Evolutionary conservation across 2,113 vertebrate species (phyloP).

Genomic region (Grus americana): DNA sequence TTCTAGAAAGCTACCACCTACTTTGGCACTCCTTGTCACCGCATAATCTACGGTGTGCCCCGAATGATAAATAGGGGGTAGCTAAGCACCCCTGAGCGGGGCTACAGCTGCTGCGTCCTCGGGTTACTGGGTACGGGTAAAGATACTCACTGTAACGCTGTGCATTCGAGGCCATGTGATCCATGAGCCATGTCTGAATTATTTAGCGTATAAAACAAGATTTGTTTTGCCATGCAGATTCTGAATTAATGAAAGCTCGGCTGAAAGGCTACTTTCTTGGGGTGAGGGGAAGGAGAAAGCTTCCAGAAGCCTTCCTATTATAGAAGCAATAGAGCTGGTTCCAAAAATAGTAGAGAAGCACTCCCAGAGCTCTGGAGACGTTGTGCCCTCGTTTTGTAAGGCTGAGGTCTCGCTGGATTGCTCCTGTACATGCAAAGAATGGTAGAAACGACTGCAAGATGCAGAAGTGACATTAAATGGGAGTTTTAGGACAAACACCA

Average conservation of each 20-base stretch:
- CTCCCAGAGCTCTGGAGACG: slow-evolving; percentile 15
- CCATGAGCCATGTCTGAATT: background rate
- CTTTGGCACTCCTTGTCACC: background rate
- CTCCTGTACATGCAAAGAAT: background rate
- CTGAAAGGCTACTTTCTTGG: slow-evolving; percentile 51
- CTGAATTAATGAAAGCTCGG: background rate
- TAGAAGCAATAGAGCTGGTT: slow-evolving; percentile 46
- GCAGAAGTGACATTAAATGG: background rate
- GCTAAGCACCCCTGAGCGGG: background rate
- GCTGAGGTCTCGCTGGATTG: background rate
- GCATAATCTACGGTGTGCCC: background rate
- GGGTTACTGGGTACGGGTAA: fast-evolving
- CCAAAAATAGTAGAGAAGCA: slow-evolving; percentile 59
- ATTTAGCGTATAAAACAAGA: background rate
- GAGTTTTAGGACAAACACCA: background rate
- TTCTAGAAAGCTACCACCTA: slow-evolving; percentile 21
- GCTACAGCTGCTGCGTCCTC: background rate
- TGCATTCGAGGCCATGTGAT: fast-evolving
- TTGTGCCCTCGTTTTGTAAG: slow-evolving; percentile 20
- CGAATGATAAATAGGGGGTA: background rate
- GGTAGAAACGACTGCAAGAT: background rate
- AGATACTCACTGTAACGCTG: background rate
- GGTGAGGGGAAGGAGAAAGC: slow-evolving; percentile 14
- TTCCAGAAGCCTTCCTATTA: slow-evolving; percentile 56
- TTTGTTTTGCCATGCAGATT: background rate